A percentile compares a stretch with the other conserved stretches of the same genome.
Conservation (phyloP, 1,140 invertebrate genomes). For the Condylostylus longicornis region DNA sequence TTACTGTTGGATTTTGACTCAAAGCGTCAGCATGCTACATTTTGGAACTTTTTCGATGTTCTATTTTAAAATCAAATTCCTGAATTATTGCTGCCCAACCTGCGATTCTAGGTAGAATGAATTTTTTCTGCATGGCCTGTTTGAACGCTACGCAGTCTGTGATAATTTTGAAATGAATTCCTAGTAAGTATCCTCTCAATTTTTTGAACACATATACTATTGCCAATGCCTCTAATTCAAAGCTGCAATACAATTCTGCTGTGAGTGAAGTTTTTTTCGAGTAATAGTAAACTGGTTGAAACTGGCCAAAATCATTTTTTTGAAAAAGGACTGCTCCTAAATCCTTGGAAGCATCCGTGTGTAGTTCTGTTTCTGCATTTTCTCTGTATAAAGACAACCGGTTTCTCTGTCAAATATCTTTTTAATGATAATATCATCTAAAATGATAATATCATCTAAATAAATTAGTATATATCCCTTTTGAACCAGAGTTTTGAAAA, state of each 20-base stretch:
- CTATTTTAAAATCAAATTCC: conserved; percentile 12
- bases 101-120: conserved; percentile 11
- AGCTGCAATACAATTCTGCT: not conserved
- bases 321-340: conserved; percentile 14
- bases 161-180: not conserved
- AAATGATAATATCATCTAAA: conserved; percentile 8
- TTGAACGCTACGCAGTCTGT: conserved; percentile 2
- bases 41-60: conserved; percentile 9
- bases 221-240: not conserved
- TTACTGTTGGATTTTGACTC: conserved; percentile 5
- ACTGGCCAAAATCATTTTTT: conserved; percentile 3
- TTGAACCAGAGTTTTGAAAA: conserved; percentile 14
- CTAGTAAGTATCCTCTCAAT: not conserved
- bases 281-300: conserved; percentile 3
- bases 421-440: conserved; percentile 9
- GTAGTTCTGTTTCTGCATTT: conserved; percentile 13
- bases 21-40: conserved; percentile 15
- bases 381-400: conserved; percentile 19
- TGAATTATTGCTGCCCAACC: conserved; percentile 13
- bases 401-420: conserved; percentile 9
- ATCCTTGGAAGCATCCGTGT: conserved; percentile 13
- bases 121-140: conserved; percentile 10
- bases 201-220: not conserved
- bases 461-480: conserved; percentile 2
- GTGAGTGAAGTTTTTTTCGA: not conserved